phyloP scores from a whole-genome alignment of 2,888 invertebrate genomes.

The Hirtodrosophila histrioides region DNA sequence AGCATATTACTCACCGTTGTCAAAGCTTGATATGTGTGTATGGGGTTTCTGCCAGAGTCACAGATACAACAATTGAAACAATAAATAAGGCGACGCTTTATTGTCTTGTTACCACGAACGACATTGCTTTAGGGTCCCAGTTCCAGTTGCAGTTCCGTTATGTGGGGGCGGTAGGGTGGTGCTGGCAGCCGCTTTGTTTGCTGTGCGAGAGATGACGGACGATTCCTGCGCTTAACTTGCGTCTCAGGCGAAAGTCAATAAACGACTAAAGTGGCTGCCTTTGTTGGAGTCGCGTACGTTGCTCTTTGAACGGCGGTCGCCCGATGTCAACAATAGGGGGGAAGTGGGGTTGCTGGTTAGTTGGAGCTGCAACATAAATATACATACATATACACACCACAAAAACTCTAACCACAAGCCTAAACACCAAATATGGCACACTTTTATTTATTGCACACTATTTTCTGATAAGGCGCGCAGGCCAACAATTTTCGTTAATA shows the following conservation, averaged over 20 bases:
- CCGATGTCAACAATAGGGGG: conserved; percentile 13
- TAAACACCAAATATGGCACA: conserved; percentile 34
- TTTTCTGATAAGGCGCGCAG: conserved; percentile 58
- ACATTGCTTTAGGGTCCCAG: conserved; percentile 25
- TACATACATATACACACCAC: conserved; percentile 11
- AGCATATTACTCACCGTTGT: background rate
- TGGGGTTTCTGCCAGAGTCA: conserved; percentile 20
- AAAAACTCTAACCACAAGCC: conserved; percentile 1
- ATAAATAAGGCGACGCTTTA: conserved; percentile 55
- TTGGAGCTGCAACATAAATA: conserved; percentile 57
- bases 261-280: conserved; percentile 57
- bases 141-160: conserved; percentile 18
- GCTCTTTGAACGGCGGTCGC: conserved; percentile 60
- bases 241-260: conserved; percentile 68
- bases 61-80: conserved; percentile 30
- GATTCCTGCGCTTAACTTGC: conserved; percentile 40
- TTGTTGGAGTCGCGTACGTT: conserved; percentile 62
- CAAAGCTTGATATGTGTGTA: conserved; percentile 2
- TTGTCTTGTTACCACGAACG: conserved; percentile 48
- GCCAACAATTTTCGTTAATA: conserved; percentile 51
- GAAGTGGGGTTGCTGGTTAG: conserved; percentile 18
- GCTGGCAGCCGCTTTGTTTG: conserved; percentile 36
- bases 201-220: conserved; percentile 2
- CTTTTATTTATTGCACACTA: conserved; percentile 66
- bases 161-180: conserved; percentile 11